Evolutionary conservation across 2,888 invertebrate genomes (phyloP).

Genomic region (Allolobophora icterica): DNA sequence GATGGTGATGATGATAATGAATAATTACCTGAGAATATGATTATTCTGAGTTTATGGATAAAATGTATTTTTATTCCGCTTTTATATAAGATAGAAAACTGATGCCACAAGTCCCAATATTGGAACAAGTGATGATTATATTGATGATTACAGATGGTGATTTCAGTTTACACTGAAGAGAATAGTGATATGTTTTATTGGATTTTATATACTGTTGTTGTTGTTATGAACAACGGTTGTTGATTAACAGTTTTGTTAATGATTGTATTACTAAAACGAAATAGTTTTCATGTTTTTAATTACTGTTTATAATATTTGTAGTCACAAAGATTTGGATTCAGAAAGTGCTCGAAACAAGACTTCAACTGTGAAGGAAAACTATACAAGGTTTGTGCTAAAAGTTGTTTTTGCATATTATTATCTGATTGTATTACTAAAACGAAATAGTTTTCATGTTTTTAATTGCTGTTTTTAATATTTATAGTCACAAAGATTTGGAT

Average conservation of each 20-base stretch:
- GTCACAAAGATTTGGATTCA: background rate
- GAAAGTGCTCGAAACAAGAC: background rate
- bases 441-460: too few species aligned
- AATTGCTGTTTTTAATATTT: background rate
- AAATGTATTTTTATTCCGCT: background rate
- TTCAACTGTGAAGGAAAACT: background rate
- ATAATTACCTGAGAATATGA: background rate
- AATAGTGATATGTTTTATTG: background rate
- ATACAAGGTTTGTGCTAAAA: slow-evolving; percentile 17
- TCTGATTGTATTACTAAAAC: too few species aligned
- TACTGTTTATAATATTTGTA: background rate
- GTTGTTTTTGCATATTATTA: background rate
- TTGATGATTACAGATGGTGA: too few species aligned
- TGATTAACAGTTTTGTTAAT: background rate
- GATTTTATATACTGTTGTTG: background rate
- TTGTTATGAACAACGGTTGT: background rate
- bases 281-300: background rate
- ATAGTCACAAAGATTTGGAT: background rate
- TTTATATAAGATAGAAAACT: background rate
- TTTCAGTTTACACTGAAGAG: background rate
- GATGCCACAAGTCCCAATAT: background rate
- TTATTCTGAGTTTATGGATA: background rate
- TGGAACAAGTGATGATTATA: background rate
- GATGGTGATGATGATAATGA: background rate
- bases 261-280: background rate